phyloP scores from a whole-genome alignment of 1,140 invertebrate species.

The Sipha flava region DNA sequence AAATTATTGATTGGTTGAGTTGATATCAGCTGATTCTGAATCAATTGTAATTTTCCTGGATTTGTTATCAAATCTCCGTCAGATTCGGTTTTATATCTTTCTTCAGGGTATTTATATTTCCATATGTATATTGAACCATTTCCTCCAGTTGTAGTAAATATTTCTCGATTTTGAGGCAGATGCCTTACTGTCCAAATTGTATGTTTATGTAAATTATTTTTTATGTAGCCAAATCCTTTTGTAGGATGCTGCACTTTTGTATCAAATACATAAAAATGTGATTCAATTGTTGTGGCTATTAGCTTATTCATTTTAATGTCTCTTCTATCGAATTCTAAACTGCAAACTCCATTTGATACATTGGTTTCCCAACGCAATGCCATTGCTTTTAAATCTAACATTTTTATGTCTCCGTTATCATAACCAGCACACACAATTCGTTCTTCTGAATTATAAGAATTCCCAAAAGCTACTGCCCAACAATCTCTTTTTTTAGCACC shows the following conservation, averaged over 20 bases:
- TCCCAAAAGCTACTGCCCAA: conserved; percentile 80
- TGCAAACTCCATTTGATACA: conserved; percentile 85
- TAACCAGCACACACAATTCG: conserved; percentile 81
- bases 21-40: conserved; percentile 73
- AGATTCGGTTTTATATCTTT: conserved; percentile 56
- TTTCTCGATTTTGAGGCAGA: conserved; percentile 86
- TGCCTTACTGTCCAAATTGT: conserved; percentile 81
- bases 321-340: conserved; percentile 83
- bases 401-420: conserved; percentile 93
- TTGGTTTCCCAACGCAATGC: conserved; percentile 81
- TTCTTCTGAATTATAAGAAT: conserved; percentile 78
- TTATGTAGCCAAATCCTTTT: conserved; percentile 30
- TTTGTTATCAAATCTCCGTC: conserved; percentile 66
- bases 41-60: conserved; percentile 59
- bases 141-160: conserved; percentile 87
- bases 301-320: conserved; percentile 95
- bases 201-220: conserved; percentile 59
- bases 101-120: conserved; percentile 80
- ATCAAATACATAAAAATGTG: conserved; percentile 84
- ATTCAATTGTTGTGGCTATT: conserved; percentile 84
- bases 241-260: conserved; percentile 43
- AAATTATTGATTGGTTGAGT: conserved; percentile 82
- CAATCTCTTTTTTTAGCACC: conserved; percentile 65
- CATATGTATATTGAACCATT: conserved; percentile 78
- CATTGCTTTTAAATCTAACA: conserved; percentile 87